Base-by-base conservation (phyloP, 37 sponge, comb jelly and placozoan species). In the Eunapius fragilis region DNA sequence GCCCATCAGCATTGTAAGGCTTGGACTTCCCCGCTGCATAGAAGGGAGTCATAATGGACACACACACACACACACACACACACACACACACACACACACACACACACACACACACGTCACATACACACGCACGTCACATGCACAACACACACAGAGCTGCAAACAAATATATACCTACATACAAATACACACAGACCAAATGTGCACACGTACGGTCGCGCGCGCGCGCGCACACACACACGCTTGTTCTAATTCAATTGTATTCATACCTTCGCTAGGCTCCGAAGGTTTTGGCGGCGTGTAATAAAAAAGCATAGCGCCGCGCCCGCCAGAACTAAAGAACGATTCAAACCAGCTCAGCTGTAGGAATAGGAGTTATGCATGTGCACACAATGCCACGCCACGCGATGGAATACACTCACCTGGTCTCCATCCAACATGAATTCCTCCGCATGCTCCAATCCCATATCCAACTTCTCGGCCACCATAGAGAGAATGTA, bases 361-460 rank as follows among this genome's bases (percentile, higher is more conserved):
- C 95, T 94, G 84, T 30, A 77, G 48, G 24, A 68, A 38, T 2
- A 24, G 37, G 6, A 3, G 23, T 12, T 48, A 24, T 31, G 31
- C 48, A 35, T 0, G 0, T 36, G 81, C 32, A 27, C 12, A 4
- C 26, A 12, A 30, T 32, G 31, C 30, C 31, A 33, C 28, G 71
- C 2, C 71, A 7, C 71, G 2, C 28, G 70, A 79, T 69, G 35
- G 17, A 76, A 27, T 23, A n/a, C 34, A 27, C 88, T 23, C 45
- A 90, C 96, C 88, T 94, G 97, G 31, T 89, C 76, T 41, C 93
- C 95, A 37, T 94, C 95, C 12, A 98, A 36, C 37, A 98, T 91
- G 84, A 77, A 92, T 28, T 99, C 98, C 78, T 99, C 96, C 38
- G 93, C 90, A 69, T 99, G 95, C 27, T 89, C 83, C 48, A 82